Percentiles rank a stretch among this genome's conserved stretches.
Conservation (phyloP, 2,888 invertebrate genomes). For the Synergus japonicus region DNA sequence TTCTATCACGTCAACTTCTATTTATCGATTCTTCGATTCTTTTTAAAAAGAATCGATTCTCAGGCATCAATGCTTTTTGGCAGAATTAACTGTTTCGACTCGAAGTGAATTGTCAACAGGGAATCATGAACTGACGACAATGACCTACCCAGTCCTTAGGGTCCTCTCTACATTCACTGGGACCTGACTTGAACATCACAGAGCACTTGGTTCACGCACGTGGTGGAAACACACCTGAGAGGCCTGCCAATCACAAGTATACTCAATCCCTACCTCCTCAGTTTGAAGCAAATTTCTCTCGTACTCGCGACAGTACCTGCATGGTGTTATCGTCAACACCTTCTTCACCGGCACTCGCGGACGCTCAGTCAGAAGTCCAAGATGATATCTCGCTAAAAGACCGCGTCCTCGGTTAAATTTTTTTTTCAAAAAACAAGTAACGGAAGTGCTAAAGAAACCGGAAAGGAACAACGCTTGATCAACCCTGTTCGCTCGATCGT, state of each 20-base stretch:
- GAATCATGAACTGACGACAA: conserved; percentile 58
- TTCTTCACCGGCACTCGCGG: conserved; percentile 23
- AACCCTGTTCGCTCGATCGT: neutral
- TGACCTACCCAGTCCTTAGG: conserved; percentile 65
- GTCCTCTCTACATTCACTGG: conserved; percentile 48
- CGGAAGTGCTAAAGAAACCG: conserved; percentile 25
- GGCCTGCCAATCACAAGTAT: conserved; percentile 63
- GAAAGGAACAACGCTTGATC: conserved; percentile 23
- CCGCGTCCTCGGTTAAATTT: conserved; percentile 42
- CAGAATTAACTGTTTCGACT: neutral
- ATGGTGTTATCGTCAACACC: conserved; percentile 49
- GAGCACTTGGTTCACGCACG: conserved; percentile 51
- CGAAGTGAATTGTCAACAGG: neutral
- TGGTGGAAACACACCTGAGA: conserved; percentile 64
- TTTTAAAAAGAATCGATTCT: too few relatives aligned
- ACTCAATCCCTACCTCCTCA: conserved; percentile 62
- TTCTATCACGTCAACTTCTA: too few relatives aligned
- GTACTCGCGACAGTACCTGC: conserved; percentile 48
- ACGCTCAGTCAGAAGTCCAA: neutral
- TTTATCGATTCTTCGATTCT: too few relatives aligned
- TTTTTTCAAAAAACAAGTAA: conserved; percentile 18
- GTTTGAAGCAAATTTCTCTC: conserved; percentile 51
- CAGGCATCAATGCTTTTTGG: too few relatives aligned
- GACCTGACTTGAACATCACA: conserved; percentile 52
- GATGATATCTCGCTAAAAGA: conserved; percentile 28